Base-by-base conservation (phyloP, 1,140 invertebrate species). In the Amyelois transitella region DNA sequence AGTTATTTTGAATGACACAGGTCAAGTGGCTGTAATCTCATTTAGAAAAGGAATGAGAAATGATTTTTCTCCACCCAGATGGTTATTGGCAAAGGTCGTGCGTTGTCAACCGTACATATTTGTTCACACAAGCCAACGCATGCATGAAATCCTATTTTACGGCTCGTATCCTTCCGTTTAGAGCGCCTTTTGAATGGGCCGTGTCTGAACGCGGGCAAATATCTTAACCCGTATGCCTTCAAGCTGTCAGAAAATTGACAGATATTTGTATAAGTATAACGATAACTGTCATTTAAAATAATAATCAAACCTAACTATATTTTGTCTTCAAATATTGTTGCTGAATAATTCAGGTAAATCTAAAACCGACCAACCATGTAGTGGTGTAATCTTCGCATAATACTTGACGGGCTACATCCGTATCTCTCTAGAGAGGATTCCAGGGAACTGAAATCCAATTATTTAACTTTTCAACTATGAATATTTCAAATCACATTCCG, bases 121-220 rank as follows among this genome's bases (percentile, higher is more conserved):
- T 81, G 77, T 82, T 87, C 81, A 81, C 76, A 86, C 79, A 79
- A 68, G 64, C 62, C 71, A 80, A 78, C 75, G 77, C 73, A 84
- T 81, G 82, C 82, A 80, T 87, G 82, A 87, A 87, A 87, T 87
- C 77, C 77, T 80, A 81, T 87, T 87, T 85, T 76, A 84, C 84
- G 81, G 75, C 72, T 79, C 77, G 80, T 75, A 72, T 81, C 72
- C 70, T 76, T 79, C 75, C 81, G 76, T 75, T 80, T 73, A 81
- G 80, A 81, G 74, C 74, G 62, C 70, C 81, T 81, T 83, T 81
- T 78, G 73, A 81, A 84, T 84, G 72, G 74, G 60, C 72, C 71
- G 58, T 72, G 64, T 77, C 73, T 78, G 61, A 77, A 67, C 66
- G 68, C 61, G 69, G 61, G 70, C 60, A 71, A 80, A 80, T 74